A percentile compares a stretch with the other conserved stretches of the same genome.
These are phyloP conservation scores for Eupeodes latifasciatus DNA, from an alignment of 2,888 invertebrate species.

Conservation along the genomic window DNA sequence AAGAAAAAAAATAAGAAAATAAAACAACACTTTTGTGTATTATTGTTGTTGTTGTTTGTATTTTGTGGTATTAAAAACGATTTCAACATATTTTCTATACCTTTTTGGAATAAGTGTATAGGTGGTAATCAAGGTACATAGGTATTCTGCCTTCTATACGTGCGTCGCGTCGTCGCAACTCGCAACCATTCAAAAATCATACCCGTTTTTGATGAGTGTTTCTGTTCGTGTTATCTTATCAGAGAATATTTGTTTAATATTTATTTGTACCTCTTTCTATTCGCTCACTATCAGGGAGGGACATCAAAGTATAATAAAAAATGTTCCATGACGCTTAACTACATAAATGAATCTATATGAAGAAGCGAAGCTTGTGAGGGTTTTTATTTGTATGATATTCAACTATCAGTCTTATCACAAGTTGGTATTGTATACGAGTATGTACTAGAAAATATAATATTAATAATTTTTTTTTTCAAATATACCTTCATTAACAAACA, in stretches of 20 bases:
- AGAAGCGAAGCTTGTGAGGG: not conserved
- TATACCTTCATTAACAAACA: constrained; percentile 17
- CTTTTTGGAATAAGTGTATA: constrained; percentile 12
- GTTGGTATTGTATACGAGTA: not conserved
- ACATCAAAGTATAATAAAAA: constrained; percentile 38
- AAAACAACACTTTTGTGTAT: constrained; percentile 26
- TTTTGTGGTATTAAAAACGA: constrained; percentile 22
- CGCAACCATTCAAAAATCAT: constrained; percentile 19
- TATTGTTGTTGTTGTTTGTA: constrained; percentile 5
- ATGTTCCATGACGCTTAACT: constrained; percentile 31
- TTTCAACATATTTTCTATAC: constrained; percentile 62
- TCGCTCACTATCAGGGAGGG: constrained; percentile 44
- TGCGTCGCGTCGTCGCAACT: too few species aligned
- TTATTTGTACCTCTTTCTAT: constrained; percentile 39
- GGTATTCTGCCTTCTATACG: constrained; percentile 32
- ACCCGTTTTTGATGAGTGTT: constrained; percentile 45
- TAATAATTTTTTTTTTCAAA: constrained; percentile 6
- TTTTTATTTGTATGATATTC: constrained; percentile 4
- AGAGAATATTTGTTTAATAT: constrained; percentile 1
- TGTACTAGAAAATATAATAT: not conserved
- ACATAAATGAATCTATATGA: not conserved
- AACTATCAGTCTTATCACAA: constrained; percentile 25
- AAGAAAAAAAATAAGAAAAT: constrained; percentile 50
- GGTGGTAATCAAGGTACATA: constrained; percentile 34
- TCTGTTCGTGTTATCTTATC: constrained; percentile 63